Conservation (phyloP, 2,797 vertebrate species). For the Sebastes glaucus region DNA sequence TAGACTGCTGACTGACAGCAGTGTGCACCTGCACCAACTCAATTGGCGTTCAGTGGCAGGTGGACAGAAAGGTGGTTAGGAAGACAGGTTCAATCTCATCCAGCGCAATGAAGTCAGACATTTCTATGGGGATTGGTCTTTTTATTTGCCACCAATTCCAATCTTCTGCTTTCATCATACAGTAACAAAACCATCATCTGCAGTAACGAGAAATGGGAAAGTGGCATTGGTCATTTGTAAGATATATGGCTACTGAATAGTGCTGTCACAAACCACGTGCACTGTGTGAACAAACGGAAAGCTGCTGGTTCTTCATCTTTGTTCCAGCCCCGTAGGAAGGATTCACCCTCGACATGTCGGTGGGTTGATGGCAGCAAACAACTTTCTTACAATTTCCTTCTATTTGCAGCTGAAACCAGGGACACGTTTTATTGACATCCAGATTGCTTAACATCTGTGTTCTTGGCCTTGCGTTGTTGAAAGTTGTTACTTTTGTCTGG, state of each 20-base stretch:
- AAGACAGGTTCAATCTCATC: slow-evolving; percentile 55
- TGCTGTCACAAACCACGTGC: slow-evolving; percentile 37
- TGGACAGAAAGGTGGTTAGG: slow-evolving; percentile 52
- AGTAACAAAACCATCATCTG: slow-evolving; percentile 45
- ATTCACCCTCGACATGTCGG: slow-evolving; percentile 68
- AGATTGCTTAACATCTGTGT: slow-evolving; percentile 75
- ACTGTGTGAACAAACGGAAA: slow-evolving; percentile 50
- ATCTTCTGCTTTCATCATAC: slow-evolving; percentile 49
- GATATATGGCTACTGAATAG: slow-evolving; percentile 42
- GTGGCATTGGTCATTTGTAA: slow-evolving; percentile 12
- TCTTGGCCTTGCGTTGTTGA: slow-evolving; percentile 47
- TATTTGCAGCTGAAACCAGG: slow-evolving; percentile 64
- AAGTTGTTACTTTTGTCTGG: slow-evolving; percentile 67
- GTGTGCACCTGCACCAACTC: slow-evolving; percentile 48
- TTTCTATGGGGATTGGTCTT: slow-evolving; percentile 45
- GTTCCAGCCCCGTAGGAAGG: slow-evolving; percentile 52
- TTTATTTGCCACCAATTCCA: slow-evolving; percentile 59
- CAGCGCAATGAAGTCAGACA: slow-evolving; percentile 43
- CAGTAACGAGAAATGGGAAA: slow-evolving; percentile 24
- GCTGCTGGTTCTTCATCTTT: slow-evolving; percentile 43
- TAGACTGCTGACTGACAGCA: slow-evolving; percentile 63
- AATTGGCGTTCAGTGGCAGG: slow-evolving; percentile 45
- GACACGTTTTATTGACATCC: slow-evolving; percentile 65
- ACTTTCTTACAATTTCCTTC: slow-evolving; percentile 49
- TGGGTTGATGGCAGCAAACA: slow-evolving; percentile 50